Conservation (phyloP, 1,140 invertebrate species). For the Stratiolaelaps scimitus region DNA sequence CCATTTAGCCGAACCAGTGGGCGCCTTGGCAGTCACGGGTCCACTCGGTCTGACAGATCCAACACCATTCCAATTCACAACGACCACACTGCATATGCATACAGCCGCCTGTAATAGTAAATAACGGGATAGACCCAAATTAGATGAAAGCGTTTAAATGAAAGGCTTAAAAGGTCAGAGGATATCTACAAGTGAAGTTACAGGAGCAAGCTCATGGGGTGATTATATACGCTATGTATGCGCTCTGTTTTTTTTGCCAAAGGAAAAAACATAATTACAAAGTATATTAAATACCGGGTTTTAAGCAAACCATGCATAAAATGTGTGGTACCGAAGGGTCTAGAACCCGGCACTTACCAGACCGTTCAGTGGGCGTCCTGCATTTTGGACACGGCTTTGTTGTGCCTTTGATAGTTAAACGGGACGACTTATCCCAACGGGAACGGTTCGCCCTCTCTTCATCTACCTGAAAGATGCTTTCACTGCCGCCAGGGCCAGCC, state of each 20-base stretch:
- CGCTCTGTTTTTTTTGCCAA: no score
- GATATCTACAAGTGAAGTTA: no score
- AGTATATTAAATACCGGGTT: no score
- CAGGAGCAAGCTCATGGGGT: not conserved
- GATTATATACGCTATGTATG: not conserved
- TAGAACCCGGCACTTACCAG: conserved; percentile 47
- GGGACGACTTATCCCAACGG: conserved; percentile 61
- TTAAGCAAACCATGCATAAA: no score
- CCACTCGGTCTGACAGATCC: conserved; percentile 73
- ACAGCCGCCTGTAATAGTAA: conserved; percentile 54
- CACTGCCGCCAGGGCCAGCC: not conserved
- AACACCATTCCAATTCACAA: conserved; percentile 72
- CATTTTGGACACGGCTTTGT: conserved; percentile 80
- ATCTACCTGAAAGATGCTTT: conserved; percentile 35
- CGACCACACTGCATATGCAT: conserved; percentile 75
- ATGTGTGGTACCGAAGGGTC: not conserved
- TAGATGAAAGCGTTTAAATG: not conserved
- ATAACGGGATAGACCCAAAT: no score
- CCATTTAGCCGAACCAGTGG: conserved; percentile 68
- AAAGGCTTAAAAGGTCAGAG: not conserved
- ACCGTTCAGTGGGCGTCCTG: conserved; percentile 67
- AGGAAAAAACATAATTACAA: no score
- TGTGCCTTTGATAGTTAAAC: conserved; percentile 58
- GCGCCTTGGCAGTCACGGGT: conserved; percentile 68
- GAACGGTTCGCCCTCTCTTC: conserved; percentile 45